Conservation (phyloP, 1,140 invertebrate species). For the Meloidogyne hapla region DNA sequence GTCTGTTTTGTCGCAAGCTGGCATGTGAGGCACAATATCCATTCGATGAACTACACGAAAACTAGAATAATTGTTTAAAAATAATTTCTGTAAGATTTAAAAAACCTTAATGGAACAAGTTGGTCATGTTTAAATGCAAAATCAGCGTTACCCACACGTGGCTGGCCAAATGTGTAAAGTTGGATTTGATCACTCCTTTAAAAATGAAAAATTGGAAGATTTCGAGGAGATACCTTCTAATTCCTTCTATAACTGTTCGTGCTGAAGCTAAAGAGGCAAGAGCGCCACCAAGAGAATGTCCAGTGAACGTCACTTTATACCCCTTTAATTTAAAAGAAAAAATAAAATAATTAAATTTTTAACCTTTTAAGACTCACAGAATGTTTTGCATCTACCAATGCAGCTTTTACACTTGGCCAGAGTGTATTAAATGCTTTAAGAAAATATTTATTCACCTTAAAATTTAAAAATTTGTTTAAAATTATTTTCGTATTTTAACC, state of each 20-base stretch:
- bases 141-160: constrained; percentile 40
- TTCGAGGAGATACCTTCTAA: neutral
- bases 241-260: constrained; percentile 33
- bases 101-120: constrained; percentile 46
- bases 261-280: constrained; percentile 44
- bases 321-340: neutral
- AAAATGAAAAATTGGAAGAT: neutral
- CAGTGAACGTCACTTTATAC: constrained; percentile 49
- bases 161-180: constrained; percentile 49
- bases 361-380: constrained; percentile 18
- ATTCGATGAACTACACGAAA: constrained; percentile 46
- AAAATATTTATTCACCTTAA: constrained; percentile 53
- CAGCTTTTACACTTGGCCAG: constrained; percentile 33
- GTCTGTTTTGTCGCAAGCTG: constrained; percentile 37
- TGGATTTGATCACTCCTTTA: constrained; percentile 34
- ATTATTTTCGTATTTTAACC: constrained; percentile 26
- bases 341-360: neutral
- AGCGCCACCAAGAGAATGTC: constrained; percentile 52
- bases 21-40: constrained; percentile 49
- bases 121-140: constrained; percentile 44
- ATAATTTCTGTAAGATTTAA: neutral
- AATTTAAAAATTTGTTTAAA: neutral
- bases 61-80: constrained; percentile 22
- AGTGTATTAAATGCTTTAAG: constrained; percentile 39
- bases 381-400: constrained; percentile 34